Base-by-base conservation (phyloP, 2,888 invertebrate species). In the Bugula neritina region DNA sequence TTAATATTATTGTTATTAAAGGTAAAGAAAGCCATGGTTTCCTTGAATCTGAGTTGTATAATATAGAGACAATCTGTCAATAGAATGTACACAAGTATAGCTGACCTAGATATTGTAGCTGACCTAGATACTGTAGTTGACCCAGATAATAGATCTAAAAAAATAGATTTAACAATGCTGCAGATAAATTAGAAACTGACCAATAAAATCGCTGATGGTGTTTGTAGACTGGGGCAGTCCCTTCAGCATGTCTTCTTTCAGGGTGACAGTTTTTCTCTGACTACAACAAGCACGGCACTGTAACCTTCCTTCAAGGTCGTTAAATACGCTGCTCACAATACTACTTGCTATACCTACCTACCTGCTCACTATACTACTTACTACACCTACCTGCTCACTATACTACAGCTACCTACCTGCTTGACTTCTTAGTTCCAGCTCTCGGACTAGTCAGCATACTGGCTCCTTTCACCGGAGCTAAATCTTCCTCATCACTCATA, bases 401-500 rank as follows among this genome's bases (percentile, higher is more conserved):
- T n/a, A n/a, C n/a, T n/a, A n/a, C n/a, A n/a, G n/a, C n/a, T n/a
- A n/a, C n/a, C 43, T 43, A 43, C 43, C 43, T 43, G 43, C 43
- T 17, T 10, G 43, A 5, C 17, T 43, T 5, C 17, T 43, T 43
- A 43, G 43, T 17, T 43, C 10, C 43, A 10, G 17, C 17, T 17
- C 63, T 63, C 2, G 63, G 63, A 34, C 63, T 63, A 63, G 63
- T 25, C 25, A 63, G 63, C 63, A 63, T 63, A 31, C 31, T 21
- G 13, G 25, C 27, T 29, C 63, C 63, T 63, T 63, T 63, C 17
- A 63, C 63, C 5, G 63, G 63, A 29, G 63, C 2, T 34, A 63
- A 31, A 13, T 63, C 63, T 17, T 63, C 63, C 13, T 63, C 63
- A 31, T 63, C 63, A 63, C 63, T 63, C 13, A 10, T 31, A 31